Evolutionary conservation across 2,888 invertebrate species (phyloP).

Genomic region (Chironomus riparius): DNA sequence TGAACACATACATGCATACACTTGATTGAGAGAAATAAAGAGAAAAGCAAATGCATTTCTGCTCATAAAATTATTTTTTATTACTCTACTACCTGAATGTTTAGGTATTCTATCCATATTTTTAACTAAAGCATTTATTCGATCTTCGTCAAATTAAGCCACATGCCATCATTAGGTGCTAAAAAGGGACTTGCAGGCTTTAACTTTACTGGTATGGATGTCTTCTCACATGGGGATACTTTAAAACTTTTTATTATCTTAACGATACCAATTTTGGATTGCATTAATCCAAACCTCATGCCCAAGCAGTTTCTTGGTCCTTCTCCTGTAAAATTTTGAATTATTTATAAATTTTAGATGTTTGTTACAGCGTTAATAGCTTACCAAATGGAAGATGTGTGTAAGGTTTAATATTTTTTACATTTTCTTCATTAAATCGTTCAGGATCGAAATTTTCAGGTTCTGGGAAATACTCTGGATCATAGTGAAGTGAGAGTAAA

Average conservation of each 20-base stretch:
- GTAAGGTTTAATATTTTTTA: constrained; percentile 28
- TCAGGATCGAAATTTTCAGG: constrained; percentile 15
- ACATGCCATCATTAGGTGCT: constrained; percentile 33
- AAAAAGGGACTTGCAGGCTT: constrained; percentile 32
- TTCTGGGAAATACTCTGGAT: constrained; percentile 29
- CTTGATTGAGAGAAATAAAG: too few relatives aligned
- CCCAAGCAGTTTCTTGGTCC: constrained; percentile 28
- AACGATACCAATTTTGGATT: constrained; percentile 35
- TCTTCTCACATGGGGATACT: constrained; percentile 32
- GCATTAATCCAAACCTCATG: constrained; percentile 36
- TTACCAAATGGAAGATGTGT: background rate
- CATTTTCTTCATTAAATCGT: constrained; percentile 17
- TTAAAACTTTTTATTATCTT: constrained; percentile 30
- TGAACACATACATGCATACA: too few relatives aligned
- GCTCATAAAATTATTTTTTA: too few relatives aligned
- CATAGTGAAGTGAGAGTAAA: background rate
- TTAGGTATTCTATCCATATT: too few relatives aligned
- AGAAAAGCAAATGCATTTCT: too few relatives aligned
- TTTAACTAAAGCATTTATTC: background rate
- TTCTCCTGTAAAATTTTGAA: background rate
- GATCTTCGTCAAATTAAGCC: background rate
- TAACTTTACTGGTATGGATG: constrained; percentile 34
- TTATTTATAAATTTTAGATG: too few relatives aligned
- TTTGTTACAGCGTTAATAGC: too few relatives aligned
- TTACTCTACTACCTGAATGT: too few relatives aligned